Evolutionary conservation across 2,888 invertebrate genomes (phyloP).

Genomic region (Ypsolopha sequella): DNA sequence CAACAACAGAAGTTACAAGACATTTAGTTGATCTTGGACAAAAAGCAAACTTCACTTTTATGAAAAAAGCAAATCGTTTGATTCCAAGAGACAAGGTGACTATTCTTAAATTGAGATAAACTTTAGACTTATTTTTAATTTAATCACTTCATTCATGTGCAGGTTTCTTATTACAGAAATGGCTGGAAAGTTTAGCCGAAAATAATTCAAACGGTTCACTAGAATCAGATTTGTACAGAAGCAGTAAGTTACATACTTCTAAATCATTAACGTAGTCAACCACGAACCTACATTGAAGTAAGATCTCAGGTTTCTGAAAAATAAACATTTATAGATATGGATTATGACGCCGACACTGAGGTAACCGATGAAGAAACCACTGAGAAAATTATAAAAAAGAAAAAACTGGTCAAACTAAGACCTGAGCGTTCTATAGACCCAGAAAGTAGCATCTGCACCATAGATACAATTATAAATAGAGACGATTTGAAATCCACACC

Average conservation of each 20-base stretch:
- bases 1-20: conserved; percentile 54
- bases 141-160: not conserved
- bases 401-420: not conserved
- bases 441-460: too few species aligned
- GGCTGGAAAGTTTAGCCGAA: conserved; percentile 48
- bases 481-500: too few species aligned
- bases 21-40: conserved; percentile 49
- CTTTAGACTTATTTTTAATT: not conserved
- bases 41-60: conserved; percentile 51
- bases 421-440: too few species aligned
- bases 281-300: too few species aligned
- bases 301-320: too few species aligned
- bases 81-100: conserved; percentile 45
- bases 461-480: too few species aligned
- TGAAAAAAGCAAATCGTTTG: conserved; percentile 50
- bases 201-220: conserved; percentile 34
- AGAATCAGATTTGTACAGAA: conserved; percentile 13
- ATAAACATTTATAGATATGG: conserved; percentile 1
- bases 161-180: conserved; percentile 27
- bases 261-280: too few species aligned
- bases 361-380: conserved; percentile 10
- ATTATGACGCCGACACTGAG: conserved; percentile 23
- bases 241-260: not conserved
- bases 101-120: not conserved
- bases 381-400: conserved; percentile 3